These are phyloP conservation scores for Panzeria rudis DNA, from an alignment of 2,888 invertebrate species.

Conservation along the genomic window DNA sequence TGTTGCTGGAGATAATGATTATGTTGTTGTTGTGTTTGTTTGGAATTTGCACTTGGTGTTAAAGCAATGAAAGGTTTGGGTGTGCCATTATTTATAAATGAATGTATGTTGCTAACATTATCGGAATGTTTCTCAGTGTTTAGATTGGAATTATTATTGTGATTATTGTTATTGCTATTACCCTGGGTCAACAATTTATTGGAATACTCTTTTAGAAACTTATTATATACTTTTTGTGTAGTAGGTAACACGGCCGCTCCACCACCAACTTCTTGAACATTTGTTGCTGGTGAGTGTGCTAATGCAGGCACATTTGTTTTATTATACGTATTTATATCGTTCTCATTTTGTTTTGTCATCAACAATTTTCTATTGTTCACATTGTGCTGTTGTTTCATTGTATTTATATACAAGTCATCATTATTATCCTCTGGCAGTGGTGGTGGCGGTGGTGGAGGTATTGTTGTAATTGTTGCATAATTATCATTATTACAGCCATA, in stretches of 20 bases:
- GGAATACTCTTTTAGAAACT: constrained; percentile 82
- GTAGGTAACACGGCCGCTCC: constrained; percentile 48
- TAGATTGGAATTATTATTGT: constrained; percentile 65
- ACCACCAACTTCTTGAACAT: constrained; percentile 2
- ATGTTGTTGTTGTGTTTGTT: constrained; percentile 60
- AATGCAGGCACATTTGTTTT: constrained; percentile 74
- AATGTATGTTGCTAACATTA: constrained; percentile 51
- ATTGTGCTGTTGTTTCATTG: constrained; percentile 69
- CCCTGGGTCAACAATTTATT: constrained; percentile 78
- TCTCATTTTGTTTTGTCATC: constrained; percentile 79
- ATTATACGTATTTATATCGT: constrained; percentile 82
- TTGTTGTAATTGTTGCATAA: constrained; percentile 73
- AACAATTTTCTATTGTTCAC: constrained; percentile 73
- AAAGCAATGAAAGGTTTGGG: constrained; percentile 67
- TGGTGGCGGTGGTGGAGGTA: constrained; percentile 76
- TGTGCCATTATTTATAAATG: constrained; percentile 69
- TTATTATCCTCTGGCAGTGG: constrained; percentile 73
- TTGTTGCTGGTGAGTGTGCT: constrained; percentile 10
- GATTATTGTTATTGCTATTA: constrained; percentile 68
- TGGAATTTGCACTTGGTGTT: constrained; percentile 31
- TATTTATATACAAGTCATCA: constrained; percentile 70
- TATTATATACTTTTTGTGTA: constrained; percentile 80
- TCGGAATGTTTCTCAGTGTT: constrained; percentile 63
- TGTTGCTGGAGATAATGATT: constrained; percentile 62
- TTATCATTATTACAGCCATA: constrained; percentile 72